Conservation (phyloP, 2,797 vertebrate genomes). For the Clamator glandarius region DNA sequence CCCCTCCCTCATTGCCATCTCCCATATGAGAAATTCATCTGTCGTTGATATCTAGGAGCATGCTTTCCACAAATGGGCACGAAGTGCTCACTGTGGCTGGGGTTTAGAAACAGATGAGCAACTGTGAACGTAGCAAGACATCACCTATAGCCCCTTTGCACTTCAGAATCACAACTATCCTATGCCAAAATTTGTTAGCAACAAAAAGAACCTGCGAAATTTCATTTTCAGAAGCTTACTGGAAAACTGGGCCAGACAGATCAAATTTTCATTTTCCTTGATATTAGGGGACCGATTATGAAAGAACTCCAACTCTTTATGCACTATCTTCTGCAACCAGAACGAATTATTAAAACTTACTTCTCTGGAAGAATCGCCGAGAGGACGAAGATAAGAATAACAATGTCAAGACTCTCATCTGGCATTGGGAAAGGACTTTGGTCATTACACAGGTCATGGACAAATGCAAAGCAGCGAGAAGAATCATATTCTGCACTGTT, state of each 20-base stretch:
- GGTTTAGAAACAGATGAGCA: background rate
- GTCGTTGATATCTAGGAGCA: background rate
- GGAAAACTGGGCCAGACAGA: background rate
- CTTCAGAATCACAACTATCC: background rate
- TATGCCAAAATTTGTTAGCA: background rate
- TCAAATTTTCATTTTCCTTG: background rate
- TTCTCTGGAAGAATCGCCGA: conserved; percentile 93
- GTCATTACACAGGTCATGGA: conserved; percentile 89
- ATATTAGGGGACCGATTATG: background rate
- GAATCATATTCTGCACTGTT: conserved; percentile 87
- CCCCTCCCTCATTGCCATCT: background rate
- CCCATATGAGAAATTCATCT: background rate
- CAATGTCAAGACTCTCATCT: conserved; percentile 85
- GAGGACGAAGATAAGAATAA: conserved; percentile 96
- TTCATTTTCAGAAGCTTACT: background rate
- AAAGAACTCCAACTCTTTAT: background rate
- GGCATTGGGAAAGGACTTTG: conserved; percentile 86
- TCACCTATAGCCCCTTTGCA: background rate
- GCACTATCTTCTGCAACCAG: background rate
- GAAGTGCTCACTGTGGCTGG: background rate
- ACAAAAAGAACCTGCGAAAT: background rate
- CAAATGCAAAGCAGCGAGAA: conserved; percentile 91
- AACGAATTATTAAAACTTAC: conserved; percentile 77
- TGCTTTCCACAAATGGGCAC: background rate
- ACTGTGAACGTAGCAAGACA: background rate